phyloP scores from a whole-genome alignment of 2,113 vertebrate species.

The Ivindomyrus marchei region DNA sequence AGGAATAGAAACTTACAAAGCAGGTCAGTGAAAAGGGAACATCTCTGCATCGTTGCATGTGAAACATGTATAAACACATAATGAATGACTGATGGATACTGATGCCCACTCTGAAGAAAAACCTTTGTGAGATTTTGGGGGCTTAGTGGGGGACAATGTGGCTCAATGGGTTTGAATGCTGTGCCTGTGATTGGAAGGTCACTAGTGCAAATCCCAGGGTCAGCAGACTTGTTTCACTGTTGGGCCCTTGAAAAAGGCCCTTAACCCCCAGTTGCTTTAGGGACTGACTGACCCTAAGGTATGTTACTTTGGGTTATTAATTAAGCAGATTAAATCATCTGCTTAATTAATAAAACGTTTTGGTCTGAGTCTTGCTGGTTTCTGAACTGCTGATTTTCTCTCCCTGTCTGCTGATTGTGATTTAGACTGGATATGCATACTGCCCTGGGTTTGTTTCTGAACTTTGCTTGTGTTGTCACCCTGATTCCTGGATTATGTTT shows the following conservation, averaged over 20 bases:
- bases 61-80: neutral
- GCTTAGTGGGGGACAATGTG: too few relatives aligned
- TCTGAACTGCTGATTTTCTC: neutral
- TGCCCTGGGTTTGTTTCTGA: neutral
- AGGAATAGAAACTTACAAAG: neutral
- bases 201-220: too few relatives aligned
- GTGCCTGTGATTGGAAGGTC: too few relatives aligned
- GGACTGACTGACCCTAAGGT: too few relatives aligned
- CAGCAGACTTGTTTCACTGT: too few relatives aligned
- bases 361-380: too few relatives aligned
- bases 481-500: neutral
- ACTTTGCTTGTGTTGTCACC: neutral
- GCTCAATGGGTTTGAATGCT: too few relatives aligned
- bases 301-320: too few relatives aligned
- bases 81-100: neutral
- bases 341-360: too few relatives aligned
- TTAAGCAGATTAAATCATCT: too few relatives aligned
- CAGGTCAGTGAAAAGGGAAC: neutral
- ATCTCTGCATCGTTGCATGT: neutral
- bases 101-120: neutral
- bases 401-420: neutral
- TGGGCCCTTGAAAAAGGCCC: too few relatives aligned
- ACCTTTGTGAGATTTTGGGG: neutral
- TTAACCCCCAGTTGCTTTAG: too few relatives aligned
- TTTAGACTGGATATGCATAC: neutral